These are phyloP conservation scores for Sebastes aleutianus DNA, from an alignment of 2,797 vertebrate genomes.

Conservation along the genomic window DNA sequence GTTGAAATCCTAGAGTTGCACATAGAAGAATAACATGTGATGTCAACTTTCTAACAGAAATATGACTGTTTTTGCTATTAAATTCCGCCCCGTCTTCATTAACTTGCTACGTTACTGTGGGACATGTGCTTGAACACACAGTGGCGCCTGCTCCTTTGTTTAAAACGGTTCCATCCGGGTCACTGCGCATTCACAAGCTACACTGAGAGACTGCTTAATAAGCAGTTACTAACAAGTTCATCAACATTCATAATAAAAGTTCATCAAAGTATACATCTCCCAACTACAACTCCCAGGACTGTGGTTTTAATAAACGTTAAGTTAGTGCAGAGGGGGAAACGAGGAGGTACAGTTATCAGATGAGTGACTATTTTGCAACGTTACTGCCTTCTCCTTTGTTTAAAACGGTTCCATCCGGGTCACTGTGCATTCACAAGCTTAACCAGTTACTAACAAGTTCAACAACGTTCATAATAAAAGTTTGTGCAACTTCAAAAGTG, in stretches of 20 bases:
- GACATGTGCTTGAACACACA: constrained; percentile 60
- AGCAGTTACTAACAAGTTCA: background rate
- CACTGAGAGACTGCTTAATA: background rate
- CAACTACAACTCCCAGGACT: no score
- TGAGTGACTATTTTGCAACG: background rate
- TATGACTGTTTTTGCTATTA: rapidly evolving
- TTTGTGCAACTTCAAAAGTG: background rate
- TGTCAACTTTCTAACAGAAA: rapidly evolving
- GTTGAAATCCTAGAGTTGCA: background rate
- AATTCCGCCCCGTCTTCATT: no score
- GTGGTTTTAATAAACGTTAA: background rate
- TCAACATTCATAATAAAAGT: background rate
- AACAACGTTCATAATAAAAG: background rate
- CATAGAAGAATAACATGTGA: background rate
- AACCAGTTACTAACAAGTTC: background rate
- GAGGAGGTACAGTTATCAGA: background rate
- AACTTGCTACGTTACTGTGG: background rate
- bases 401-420: constrained; percentile 74
- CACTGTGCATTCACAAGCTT: constrained; percentile 13
- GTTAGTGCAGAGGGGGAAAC: background rate
- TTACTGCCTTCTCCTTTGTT: constrained; percentile 72
- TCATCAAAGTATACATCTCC: no score
- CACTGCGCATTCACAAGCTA: constrained; percentile 14
- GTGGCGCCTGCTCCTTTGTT: constrained; percentile 76
- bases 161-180: constrained; percentile 74